These are phyloP conservation scores for Stenopsyche tienmushanensis DNA, from an alignment of 1,140 invertebrate genomes.

Conservation along the genomic window DNA sequence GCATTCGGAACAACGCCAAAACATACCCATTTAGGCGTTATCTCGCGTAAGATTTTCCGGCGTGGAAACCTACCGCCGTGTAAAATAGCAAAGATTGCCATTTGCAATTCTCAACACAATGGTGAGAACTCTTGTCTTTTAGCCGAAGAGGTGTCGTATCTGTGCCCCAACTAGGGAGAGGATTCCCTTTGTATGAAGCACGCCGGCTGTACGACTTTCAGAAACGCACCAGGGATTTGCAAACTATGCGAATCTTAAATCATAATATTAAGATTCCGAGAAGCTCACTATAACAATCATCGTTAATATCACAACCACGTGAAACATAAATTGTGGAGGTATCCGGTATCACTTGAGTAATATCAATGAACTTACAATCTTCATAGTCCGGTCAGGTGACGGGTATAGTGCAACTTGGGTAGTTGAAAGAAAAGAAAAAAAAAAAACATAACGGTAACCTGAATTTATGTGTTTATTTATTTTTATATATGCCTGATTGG, in stretches of 20 bases:
- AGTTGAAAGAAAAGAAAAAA: background rate
- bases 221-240: too few relatives aligned
- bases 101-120: slow-evolving; percentile 6
- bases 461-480: slow-evolving; percentile 28
- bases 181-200: slow-evolving; percentile 20
- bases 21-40: background rate
- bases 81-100: slow-evolving; percentile 11
- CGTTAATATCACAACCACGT: background rate
- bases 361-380: background rate
- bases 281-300: too few relatives aligned
- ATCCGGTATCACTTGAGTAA: slow-evolving; percentile 1
- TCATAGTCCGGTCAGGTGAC: background rate
- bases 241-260: too few relatives aligned
- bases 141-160: slow-evolving; percentile 11
- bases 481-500: slow-evolving; percentile 25
- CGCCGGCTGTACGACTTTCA: background rate
- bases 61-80: slow-evolving; percentile 17
- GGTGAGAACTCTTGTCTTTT: slow-evolving; percentile 22
- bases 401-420: background rate
- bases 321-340: slow-evolving; percentile 10
- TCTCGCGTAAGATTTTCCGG: slow-evolving; percentile 12
- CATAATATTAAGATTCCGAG: too few relatives aligned
- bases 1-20: background rate
- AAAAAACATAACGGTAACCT: slow-evolving; percentile 20
- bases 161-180: slow-evolving; percentile 17